phyloP scores from a whole-genome alignment of 2,113 vertebrate genomes.

The Syngnathus typhle region DNA sequence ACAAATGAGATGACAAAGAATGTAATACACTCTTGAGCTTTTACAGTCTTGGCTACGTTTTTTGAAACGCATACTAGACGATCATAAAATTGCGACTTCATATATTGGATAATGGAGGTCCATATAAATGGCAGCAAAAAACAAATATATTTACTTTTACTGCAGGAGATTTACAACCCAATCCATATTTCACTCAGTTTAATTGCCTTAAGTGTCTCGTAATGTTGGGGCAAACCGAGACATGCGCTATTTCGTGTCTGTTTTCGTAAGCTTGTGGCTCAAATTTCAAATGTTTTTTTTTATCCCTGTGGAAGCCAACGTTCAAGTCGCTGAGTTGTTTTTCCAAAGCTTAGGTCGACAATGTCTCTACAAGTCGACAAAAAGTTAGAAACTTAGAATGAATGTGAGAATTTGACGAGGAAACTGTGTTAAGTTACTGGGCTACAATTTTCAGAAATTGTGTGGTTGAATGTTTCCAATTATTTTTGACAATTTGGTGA shows the following conservation, averaged over 20 bases:
- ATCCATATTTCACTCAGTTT: slow-evolving; percentile 15
- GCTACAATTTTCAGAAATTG: too few relatives aligned
- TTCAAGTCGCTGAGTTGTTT: too few relatives aligned
- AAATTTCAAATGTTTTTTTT: neutral
- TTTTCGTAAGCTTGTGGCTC: neutral
- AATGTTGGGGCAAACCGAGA: slow-evolving; percentile 11
- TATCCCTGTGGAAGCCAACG: too few relatives aligned
- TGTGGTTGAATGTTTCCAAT: too few relatives aligned
- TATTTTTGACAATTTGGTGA: too few relatives aligned
- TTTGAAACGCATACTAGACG: neutral
- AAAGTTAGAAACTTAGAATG: neutral
- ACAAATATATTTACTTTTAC: slow-evolving; percentile 22
- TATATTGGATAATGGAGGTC: slow-evolving; percentile 2
- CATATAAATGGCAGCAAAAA: neutral
- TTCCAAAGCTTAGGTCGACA: too few relatives aligned
- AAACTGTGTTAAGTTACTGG: too few relatives aligned
- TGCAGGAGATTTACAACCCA: slow-evolving; percentile 15
- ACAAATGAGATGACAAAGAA: neutral
- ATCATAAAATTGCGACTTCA: slow-evolving; percentile 1
- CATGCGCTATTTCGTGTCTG: neutral
- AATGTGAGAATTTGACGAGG: neutral
- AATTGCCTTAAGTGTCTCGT: slow-evolving; percentile 13
- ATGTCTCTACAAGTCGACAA: neutral
- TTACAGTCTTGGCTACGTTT: neutral
- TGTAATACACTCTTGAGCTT: neutral